Base-by-base conservation (phyloP, 2,888 invertebrate genomes). In the Cheilosia grossa region DNA sequence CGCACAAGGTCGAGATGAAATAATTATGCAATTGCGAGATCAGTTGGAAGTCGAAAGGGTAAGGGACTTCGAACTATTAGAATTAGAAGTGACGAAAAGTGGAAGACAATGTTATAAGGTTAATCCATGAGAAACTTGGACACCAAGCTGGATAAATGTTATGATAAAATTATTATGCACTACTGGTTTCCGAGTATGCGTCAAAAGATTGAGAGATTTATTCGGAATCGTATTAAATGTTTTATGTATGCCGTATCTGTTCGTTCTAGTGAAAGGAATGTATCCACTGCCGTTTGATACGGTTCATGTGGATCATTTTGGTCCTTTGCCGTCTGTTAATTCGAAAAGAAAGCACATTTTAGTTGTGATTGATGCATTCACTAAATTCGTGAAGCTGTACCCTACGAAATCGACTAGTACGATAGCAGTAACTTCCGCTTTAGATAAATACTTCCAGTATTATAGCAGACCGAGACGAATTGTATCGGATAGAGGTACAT, bases 101-200 rank as follows among this genome's bases (percentile, higher is more conserved):
- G 27, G 27, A 6, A 27, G 27, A 27, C 6, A 27, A 27, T 27
- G 27, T 27, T 27, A 6, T 27, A 27, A 0, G 27, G 27, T 27
- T 27, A 2, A 27, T 27, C 24, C 30, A 30, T 9, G 30, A 30
- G 5, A 30, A 30, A 30, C 30, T 30, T 2, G 30, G 30, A 0
- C 30, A 30, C 5, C 30, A 15, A 4, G 13, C 15, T 42, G 1
- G 15, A 42, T 0, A 42, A 42, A 42, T 42, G 42, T 6, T n/a
- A n/a, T 1, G n/a, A n/a, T 4, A 42, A n/a, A 24, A 54, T 54
- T 54, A 1, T 1, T 54, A 51, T 33, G 37, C 51, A 37, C 6
- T 37, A 64, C n/a, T 64, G 51, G 15, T 49, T 24, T 51, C 64
- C 37, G n/a, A n/a, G n/a, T n/a, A n/a, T n/a, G n/a, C n/a, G 37